These are phyloP conservation scores for Diadophis punctatus DNA, from an alignment of 2,113 vertebrate genomes.

Conservation along the genomic window DNA sequence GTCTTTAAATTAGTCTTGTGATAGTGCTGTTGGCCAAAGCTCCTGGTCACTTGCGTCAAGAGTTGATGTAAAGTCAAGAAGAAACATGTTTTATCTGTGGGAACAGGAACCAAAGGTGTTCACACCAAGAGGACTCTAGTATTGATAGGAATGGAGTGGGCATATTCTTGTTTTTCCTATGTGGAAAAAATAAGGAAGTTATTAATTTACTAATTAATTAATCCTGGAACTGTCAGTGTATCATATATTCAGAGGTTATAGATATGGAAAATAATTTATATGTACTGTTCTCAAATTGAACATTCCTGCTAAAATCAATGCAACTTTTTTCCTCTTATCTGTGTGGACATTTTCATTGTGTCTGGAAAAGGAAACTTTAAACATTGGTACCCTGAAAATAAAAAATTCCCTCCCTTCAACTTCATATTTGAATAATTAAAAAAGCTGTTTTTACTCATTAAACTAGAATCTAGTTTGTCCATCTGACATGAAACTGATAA, in stretches of 20 bases:
- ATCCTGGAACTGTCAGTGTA: neutral
- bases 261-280: neutral
- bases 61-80: neutral
- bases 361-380: neutral
- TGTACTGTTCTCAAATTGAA: neutral
- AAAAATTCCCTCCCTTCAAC: neutral
- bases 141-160: neutral
- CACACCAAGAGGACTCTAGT: neutral
- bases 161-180: neutral
- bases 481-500: neutral
- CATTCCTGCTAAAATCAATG: neutral
- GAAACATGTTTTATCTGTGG: neutral
- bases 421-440: neutral
- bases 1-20: neutral
- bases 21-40: neutral
- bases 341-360: neutral
- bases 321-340: neutral
- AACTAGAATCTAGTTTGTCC: neutral
- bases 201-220: neutral
- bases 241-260: neutral
- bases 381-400: neutral
- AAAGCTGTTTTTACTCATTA: neutral
- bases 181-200: constrained; percentile 4
- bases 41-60: neutral
- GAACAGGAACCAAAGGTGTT: neutral